Evolutionary conservation across 2,888 invertebrate species (phyloP), one percentile per base, ranked within the genome.

Genomic region (Hoplodrina blanda): DNA sequence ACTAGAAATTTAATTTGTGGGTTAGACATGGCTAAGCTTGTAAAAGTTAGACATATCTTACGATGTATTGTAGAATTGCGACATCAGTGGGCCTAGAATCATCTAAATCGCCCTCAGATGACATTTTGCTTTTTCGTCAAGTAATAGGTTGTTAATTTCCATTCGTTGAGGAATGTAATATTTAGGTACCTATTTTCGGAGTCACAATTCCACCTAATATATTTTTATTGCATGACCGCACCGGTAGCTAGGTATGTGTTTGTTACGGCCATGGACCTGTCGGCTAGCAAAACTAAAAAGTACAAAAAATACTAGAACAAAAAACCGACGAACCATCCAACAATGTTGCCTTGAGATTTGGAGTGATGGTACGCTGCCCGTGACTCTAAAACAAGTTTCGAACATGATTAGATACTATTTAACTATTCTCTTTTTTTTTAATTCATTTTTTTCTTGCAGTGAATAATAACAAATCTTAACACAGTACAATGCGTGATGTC

Each of bases 1-100:
- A 79, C 76, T 72, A 44, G 76, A 67, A 84, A 79, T 84, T 72
- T 73, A 72, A 76, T 81, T 76, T 72, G 56, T 5, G 55, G 55
- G 50, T 69, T 57, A 37, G 54, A 41, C 13, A 60, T 37, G 19
- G 37, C 37, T 59, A 33, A 56, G 30, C 52, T 56, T 49, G 52
- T 49, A 52, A 60, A 60, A 50, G 8, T 54, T 8, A 54, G 20
- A 70, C 15, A 15, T 46, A 19, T 8, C 7, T 52, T 8, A 44
- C 20, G 13, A 59, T 50, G 17, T 53, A n/a, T 46, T 62, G 11
- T 50, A 11, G 13, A 49, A 15, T 44, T 55, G 56, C n/a, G 13
- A 19, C 4, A 25, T 19, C 1, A 25, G 20, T 5, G 1, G 8
- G 17, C n/a, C 15, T 20, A n/a, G 3, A 15, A 55, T 30, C 15